A percentile compares a stretch with the other conserved stretches of the same genome.
These are phyloP conservation scores for Mythimna pallens DNA, from an alignment of 2,888 invertebrate species.

Conservation along the genomic window DNA sequence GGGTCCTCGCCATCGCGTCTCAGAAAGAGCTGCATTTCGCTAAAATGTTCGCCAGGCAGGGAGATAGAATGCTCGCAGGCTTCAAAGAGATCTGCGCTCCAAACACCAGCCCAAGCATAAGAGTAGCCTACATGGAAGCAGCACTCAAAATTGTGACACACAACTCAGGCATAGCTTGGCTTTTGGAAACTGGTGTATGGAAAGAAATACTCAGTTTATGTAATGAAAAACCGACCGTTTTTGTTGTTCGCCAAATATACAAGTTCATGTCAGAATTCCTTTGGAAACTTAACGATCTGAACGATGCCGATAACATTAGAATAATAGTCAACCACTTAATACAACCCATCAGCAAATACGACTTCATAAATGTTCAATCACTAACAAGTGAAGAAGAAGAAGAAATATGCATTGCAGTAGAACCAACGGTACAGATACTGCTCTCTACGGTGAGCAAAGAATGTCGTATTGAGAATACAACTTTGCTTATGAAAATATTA, in stretches of 20 bases:
- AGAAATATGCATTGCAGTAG: slow-evolving; percentile 87
- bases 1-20: slow-evolving; percentile 91
- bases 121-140: slow-evolving; percentile 92
- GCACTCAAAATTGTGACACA: slow-evolving; percentile 91
- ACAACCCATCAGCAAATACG: slow-evolving; percentile 90
- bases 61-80: slow-evolving; percentile 71
- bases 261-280: slow-evolving; percentile 91
- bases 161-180: slow-evolving; percentile 92
- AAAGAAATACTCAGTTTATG: slow-evolving; percentile 91
- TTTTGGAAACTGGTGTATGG: slow-evolving; percentile 92
- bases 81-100: slow-evolving; percentile 76
- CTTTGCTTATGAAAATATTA: slow-evolving; percentile 74
- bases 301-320: slow-evolving; percentile 87
- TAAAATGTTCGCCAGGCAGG: slow-evolving; percentile 85
- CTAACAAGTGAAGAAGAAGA: slow-evolving; percentile 87
- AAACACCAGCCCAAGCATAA: slow-evolving; percentile 90
- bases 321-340: slow-evolving; percentile 90
- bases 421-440: slow-evolving; percentile 91
- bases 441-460: slow-evolving; percentile 89
- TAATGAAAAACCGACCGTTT: slow-evolving; percentile 93
- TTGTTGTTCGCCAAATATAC: slow-evolving; percentile 92
- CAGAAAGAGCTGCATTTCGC: slow-evolving; percentile 91
- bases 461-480: slow-evolving; percentile 81
- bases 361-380: slow-evolving; percentile 87
- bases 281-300: slow-evolving; percentile 88